Percentiles rank a stretch among this genome's conserved stretches.
These are phyloP conservation scores for Spodoptera exigua DNA, from an alignment of 2,888 invertebrate genomes.

Conservation along the genomic window DNA sequence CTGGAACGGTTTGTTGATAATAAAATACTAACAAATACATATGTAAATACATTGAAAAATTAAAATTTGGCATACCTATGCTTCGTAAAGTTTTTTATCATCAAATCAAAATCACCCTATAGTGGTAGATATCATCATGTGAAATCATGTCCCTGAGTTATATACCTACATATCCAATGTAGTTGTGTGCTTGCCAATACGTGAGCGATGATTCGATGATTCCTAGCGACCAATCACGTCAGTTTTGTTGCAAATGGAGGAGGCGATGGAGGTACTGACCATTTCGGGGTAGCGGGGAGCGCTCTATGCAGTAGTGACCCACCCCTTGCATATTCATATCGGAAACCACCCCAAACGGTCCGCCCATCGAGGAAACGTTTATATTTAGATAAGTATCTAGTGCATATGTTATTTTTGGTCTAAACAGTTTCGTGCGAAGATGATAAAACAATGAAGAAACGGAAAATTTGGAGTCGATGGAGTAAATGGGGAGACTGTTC, in stretches of 20 bases:
- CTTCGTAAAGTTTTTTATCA: too few species aligned
- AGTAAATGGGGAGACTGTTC: conserved; percentile 82
- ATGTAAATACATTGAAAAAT: too few species aligned
- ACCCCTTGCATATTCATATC: conserved; percentile 11
- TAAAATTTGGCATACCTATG: too few species aligned
- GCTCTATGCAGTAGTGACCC: conserved; percentile 9
- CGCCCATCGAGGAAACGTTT: conserved; percentile 15
- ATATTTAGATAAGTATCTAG: not conserved
- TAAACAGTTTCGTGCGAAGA: conserved; percentile 60
- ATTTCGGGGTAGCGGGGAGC: not conserved
- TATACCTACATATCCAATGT: too few species aligned
- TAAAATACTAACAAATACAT: too few species aligned
- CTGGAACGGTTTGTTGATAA: too few species aligned
- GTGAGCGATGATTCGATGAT: conserved; percentile 40
- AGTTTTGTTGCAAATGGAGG: conserved; percentile 14
- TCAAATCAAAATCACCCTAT: too few species aligned
- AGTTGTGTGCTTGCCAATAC: not conserved
- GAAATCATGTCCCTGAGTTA: too few species aligned
- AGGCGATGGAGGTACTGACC: conserved; percentile 32
- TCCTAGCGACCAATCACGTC: conserved; percentile 27
- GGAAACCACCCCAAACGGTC: conserved; percentile 4
- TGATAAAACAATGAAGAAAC: conserved; percentile 63
- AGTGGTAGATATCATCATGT: too few species aligned
- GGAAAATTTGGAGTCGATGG: conserved; percentile 84
- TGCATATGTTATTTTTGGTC: conserved; percentile 1